Base-by-base conservation (phyloP, 1,140 invertebrate genomes). In the Saccostrea echinata region DNA sequence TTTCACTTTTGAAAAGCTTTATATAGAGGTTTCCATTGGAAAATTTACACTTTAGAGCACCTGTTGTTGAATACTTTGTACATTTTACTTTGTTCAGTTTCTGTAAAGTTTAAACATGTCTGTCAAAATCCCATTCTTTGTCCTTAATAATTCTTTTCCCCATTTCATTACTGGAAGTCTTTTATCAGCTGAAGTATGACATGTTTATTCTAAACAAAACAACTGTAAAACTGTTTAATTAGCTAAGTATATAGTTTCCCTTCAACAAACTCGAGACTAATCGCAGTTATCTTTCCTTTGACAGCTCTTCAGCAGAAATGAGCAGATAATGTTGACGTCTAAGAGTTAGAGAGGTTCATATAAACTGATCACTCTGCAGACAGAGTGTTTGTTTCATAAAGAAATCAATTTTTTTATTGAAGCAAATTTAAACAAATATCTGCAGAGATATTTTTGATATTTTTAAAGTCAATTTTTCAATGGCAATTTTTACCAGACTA, bases 241-340 rank as follows among this genome's bases (percentile, higher is more conserved):
- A 43, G 43, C 43, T 43, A 8, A 43, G 43, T 43, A 43, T 43
- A 43, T 30, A 13, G 27, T 13, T 76, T 76, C 68, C 68, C 68
- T 76, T 76, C 68, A 27, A 84, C 84, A 84, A 53, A 64, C 84
- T 61, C 84, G 84, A 88, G 90, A 91, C 91, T 92, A 93, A 92
- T 93, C 80, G 85, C 82, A 89, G 68, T 89, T 91, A 91, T 91
- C 90, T 93, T 93, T 93, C 90, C 92, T 93, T 93, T 93, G 68
- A 76, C 68, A 76, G 68, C 51, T 82, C 86, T 27, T 80, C 82
- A 43, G 68, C 53, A 86, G 84, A 52, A 51, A 43, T 87, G 80
- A 84, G 80, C 52, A 87, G 71, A 82, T 55, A 53, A 43, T 82
- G 61, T 55, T 51, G 51, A 71, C 51, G 71, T 83, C 61, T 76